These are phyloP conservation scores for Erebia epiphron DNA, from an alignment of 2,888 invertebrate genomes.

Conservation along the genomic window DNA sequence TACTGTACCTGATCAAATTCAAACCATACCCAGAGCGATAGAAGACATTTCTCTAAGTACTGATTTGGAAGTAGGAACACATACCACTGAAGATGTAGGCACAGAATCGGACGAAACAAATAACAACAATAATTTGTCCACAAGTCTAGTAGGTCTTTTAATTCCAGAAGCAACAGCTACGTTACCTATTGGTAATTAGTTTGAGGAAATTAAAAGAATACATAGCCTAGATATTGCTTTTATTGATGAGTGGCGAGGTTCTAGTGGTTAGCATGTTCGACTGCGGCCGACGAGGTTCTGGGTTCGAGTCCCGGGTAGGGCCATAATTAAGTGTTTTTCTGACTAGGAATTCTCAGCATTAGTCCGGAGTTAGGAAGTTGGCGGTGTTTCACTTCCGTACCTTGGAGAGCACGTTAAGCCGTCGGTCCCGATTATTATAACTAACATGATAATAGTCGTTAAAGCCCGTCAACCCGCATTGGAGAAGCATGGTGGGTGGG, in stretches of 20 bases:
- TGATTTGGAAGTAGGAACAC: not conserved
- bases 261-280: too few species aligned
- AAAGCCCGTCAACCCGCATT: too few species aligned
- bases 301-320: too few species aligned
- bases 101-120: not conserved
- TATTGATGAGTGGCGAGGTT: not conserved
- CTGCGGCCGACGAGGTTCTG: too few species aligned
- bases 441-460: too few species aligned
- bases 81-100: not conserved
- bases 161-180: slow-evolving; percentile 24
- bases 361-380: too few species aligned
- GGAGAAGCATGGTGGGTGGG: too few species aligned
- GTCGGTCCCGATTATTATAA: too few species aligned
- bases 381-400: too few species aligned
- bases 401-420: too few species aligned
- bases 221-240: not conserved
- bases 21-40: not conserved
- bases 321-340: too few species aligned
- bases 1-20: not conserved
- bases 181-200: slow-evolving; percentile 16
- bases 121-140: not conserved
- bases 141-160: slow-evolving; percentile 13
- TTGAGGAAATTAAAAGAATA: slow-evolving; percentile 3
- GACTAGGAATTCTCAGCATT: too few species aligned
- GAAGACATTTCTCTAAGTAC: not conserved